phyloP scores from a whole-genome alignment of 2,888 invertebrate species.

The Macrosiphum euphorbiae region DNA sequence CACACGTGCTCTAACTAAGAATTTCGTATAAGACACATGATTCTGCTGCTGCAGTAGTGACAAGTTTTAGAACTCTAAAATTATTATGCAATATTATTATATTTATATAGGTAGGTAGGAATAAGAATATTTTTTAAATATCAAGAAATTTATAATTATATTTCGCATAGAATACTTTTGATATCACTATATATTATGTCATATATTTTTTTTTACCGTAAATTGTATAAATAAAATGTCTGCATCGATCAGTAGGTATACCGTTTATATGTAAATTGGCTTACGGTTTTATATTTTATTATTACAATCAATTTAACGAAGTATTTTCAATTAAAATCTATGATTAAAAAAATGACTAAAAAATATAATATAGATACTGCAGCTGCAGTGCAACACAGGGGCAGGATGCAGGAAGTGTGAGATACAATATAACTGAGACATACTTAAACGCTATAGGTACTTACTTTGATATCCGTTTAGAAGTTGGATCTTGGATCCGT shows the following conservation, averaged over 20 bases:
- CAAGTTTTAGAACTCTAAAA: neutral
- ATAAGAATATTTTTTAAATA: neutral
- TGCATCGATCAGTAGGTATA: neutral
- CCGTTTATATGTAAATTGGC: neutral
- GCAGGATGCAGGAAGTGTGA: neutral
- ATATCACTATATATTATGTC: neutral
- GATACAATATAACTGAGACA: neutral
- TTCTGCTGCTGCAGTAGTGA: neutral
- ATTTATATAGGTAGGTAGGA: neutral
- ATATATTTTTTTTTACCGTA: neutral
- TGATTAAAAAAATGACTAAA: neutral
- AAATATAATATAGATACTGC: neutral
- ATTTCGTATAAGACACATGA: neutral
- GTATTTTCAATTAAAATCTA: neutral
- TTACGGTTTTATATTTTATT: neutral
- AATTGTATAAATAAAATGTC: neutral
- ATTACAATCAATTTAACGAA: neutral
- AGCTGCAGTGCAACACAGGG: neutral
- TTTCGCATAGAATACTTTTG: neutral
- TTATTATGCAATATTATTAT: neutral
- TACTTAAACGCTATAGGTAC: neutral
- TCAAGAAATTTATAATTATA: neutral
- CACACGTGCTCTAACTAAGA: neutral
- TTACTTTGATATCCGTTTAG: neutral
- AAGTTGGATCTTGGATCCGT: neutral